Conservation (phyloP, 2,888 invertebrate species). For the Vannuccia rotundouncinata region DNA sequence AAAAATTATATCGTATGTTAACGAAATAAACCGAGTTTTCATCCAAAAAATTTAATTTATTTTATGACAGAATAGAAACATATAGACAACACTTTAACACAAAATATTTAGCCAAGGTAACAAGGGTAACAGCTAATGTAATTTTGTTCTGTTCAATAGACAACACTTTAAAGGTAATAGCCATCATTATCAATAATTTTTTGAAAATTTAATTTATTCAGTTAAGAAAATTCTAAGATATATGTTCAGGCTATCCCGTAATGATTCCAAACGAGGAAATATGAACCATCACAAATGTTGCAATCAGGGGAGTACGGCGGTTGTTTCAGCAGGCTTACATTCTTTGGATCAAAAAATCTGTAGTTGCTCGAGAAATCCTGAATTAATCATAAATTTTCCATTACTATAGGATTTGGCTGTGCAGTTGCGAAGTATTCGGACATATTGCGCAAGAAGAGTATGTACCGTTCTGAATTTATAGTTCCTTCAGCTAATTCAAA, state of each 20-base stretch:
- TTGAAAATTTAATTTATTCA: constrained; percentile 9
- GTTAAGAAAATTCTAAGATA: not conserved
- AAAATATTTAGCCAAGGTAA: too few relatives aligned
- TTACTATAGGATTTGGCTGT: constrained; percentile 5
- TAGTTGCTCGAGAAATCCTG: constrained; percentile 1
- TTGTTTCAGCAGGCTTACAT: constrained; percentile 9
- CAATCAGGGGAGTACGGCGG: constrained; percentile 14
- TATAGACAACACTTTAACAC: constrained; percentile 5
- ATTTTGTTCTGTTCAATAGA: too few relatives aligned
- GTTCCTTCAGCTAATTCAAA: constrained; percentile 20
- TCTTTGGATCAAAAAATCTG: constrained; percentile 14
- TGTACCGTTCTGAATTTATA: constrained; percentile 19
- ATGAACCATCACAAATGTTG: constrained; percentile 23
- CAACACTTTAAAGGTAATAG: too few relatives aligned
- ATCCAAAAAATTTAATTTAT: constrained; percentile 5
- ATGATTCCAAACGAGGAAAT: not conserved
- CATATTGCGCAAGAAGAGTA: constrained; percentile 22
- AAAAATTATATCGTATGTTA: too few relatives aligned
- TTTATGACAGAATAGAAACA: constrained; percentile 19
- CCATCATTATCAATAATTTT: constrained; percentile 15
- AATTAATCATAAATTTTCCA: constrained; percentile 17
- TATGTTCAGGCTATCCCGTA: not conserved
- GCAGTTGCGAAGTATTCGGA: constrained; percentile 6
- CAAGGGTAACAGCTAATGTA: too few relatives aligned
- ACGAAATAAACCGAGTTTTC: not conserved